Conservation (phyloP, 2,113 vertebrate genomes). For the Cathartes aura region DNA sequence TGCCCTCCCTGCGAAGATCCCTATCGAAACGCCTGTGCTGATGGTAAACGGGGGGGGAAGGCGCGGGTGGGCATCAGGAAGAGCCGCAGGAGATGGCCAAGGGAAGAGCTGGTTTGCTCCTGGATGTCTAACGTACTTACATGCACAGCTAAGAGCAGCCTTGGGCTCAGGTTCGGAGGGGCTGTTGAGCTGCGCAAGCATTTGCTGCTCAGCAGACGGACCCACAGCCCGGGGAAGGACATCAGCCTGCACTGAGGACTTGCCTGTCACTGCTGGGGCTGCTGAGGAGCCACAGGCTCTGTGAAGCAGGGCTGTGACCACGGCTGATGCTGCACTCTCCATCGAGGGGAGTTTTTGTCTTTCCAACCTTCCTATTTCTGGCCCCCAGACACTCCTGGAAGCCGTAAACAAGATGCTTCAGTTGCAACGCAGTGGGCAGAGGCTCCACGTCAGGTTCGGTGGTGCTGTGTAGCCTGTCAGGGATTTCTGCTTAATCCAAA, state of each 20-base stretch:
- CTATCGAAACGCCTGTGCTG: neutral
- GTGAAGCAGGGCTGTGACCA: neutral
- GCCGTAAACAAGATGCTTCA: neutral
- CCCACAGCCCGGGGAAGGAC: fast-evolving
- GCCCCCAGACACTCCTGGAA: neutral
- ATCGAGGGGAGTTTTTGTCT: neutral
- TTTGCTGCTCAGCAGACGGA: neutral
- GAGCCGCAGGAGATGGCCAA: neutral
- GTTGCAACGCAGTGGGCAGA: fast-evolving
- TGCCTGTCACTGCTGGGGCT: neutral
- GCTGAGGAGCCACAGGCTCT: neutral
- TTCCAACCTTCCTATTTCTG: neutral
- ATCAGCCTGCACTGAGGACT: fast-evolving
- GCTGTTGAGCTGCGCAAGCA: neutral
- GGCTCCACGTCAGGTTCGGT: neutral
- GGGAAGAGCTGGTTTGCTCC: neutral
- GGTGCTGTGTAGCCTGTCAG: neutral
- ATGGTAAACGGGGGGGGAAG: neutral
- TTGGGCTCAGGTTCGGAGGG: neutral
- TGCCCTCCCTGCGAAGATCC: neutral
- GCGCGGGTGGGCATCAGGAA: neutral
- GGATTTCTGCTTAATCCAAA: neutral
- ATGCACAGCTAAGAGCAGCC: neutral
- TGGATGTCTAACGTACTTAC: fast-evolving
- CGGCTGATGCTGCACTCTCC: fast-evolving